phyloP scores from a whole-genome alignment of 1,140 invertebrate genomes.

The Ganaspis sp. region DNA sequence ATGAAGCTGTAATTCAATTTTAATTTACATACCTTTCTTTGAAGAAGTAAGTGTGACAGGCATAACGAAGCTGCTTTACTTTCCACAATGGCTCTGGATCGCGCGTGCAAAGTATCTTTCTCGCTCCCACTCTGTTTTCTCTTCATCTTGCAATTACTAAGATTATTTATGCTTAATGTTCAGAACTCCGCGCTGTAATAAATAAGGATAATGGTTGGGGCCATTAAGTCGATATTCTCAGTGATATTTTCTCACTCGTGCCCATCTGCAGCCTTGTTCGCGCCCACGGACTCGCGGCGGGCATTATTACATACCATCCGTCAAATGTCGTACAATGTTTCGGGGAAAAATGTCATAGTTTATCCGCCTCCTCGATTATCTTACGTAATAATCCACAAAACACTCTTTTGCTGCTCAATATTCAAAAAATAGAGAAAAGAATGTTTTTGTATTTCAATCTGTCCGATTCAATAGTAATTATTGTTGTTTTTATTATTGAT shows the following conservation, averaged over 20 bases:
- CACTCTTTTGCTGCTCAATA: background rate
- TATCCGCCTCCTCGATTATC: slow-evolving; percentile 23
- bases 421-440: background rate
- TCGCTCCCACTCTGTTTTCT: slow-evolving; percentile 53
- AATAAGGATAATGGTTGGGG: slow-evolving; percentile 71
- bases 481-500: too few relatives aligned
- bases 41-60: background rate
- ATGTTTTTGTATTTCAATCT: too few relatives aligned
- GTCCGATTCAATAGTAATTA: too few relatives aligned
- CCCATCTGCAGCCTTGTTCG: slow-evolving; percentile 67
- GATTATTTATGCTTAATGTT: slow-evolving; percentile 73
- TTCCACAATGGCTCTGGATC: slow-evolving; percentile 42
- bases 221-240: slow-evolving; percentile 72
- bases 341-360: slow-evolving; percentile 48
- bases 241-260: slow-evolving; percentile 74
- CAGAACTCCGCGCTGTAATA: slow-evolving; percentile 67
- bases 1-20: slow-evolving; percentile 13
- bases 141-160: slow-evolving; percentile 68
- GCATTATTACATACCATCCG: slow-evolving; percentile 62
- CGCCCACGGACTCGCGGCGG: slow-evolving; percentile 65
- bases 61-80: slow-evolving; percentile 20
- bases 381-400: background rate
- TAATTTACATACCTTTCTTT: slow-evolving; percentile 16
- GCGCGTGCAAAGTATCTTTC: slow-evolving; percentile 53
- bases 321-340: slow-evolving; percentile 60